Evolutionary conservation across 2,888 invertebrate genomes (phyloP).

Genomic region (Leptothorax acervorum): DNA sequence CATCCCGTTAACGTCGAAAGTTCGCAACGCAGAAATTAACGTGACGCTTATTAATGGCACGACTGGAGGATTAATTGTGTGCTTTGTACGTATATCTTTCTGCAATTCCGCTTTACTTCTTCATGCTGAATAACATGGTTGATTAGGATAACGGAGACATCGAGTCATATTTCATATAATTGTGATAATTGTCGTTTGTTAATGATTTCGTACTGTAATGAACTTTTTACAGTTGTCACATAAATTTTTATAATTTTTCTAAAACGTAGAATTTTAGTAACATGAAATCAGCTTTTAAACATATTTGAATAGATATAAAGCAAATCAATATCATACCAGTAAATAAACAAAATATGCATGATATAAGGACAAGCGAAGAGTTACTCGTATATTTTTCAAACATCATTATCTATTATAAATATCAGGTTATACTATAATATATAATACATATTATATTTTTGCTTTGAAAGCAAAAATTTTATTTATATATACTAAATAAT

Average conservation of each 20-base stretch:
- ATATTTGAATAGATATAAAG: neutral
- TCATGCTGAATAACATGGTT: neutral
- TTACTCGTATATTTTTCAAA: neutral
- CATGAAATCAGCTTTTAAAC: neutral
- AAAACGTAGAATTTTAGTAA: neutral
- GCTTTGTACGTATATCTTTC: neutral
- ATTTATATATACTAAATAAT: no score
- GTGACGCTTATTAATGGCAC: conserved; percentile 25
- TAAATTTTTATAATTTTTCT: neutral
- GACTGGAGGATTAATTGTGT: neutral
- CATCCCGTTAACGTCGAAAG: conserved; percentile 12
- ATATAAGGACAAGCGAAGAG: neutral
- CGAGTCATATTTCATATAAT: neutral
- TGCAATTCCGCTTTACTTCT: neutral
- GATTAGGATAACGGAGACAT: neutral
- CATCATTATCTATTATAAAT: neutral
- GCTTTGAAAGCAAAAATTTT: neutral
- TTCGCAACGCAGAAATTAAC: conserved; percentile 11
- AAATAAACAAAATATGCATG: neutral
- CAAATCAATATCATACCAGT: neutral
- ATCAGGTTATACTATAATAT: neutral
- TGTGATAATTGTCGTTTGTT: neutral
- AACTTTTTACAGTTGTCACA: neutral
- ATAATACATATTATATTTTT: neutral
- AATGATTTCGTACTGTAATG: neutral